These are phyloP conservation scores for Sebastiscus tertius DNA, from an alignment of 2,797 vertebrate species.

Conservation along the genomic window DNA sequence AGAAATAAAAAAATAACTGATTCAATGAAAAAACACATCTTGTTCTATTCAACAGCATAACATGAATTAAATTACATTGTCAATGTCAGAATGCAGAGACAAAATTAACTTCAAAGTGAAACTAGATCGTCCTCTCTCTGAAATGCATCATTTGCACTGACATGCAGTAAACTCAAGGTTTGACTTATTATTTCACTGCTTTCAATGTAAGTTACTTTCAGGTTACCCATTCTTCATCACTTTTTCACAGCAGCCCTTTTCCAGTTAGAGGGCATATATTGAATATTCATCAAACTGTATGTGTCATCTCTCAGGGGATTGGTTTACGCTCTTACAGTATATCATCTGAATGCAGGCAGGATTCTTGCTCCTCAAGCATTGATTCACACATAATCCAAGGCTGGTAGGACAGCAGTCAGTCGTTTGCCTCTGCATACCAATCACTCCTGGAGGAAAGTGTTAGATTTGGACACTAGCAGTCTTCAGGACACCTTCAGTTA, in stretches of 20 bases:
- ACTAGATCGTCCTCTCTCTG: background rate
- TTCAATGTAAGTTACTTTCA: slow-evolving; percentile 26
- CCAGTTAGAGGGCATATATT: slow-evolving; percentile 38
- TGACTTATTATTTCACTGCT: slow-evolving; percentile 31
- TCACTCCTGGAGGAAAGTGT: slow-evolving; percentile 25
- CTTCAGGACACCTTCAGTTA: slow-evolving; percentile 21
- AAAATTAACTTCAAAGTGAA: slow-evolving; percentile 10
- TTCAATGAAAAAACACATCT: background rate
- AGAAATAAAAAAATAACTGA: background rate
- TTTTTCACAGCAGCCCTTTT: slow-evolving; percentile 18
- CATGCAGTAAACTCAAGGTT: background rate
- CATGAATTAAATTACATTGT: background rate
- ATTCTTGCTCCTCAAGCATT: slow-evolving; percentile 61
- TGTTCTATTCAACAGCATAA: background rate
- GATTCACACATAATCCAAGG: slow-evolving; percentile 64
- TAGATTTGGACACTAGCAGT: slow-evolving; percentile 41
- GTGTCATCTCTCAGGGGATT: slow-evolving; percentile 63
- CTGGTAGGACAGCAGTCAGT: slow-evolving; percentile 47
- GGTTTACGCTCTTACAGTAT: slow-evolving; percentile 41
- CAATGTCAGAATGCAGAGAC: background rate
- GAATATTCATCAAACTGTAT: slow-evolving; percentile 68
- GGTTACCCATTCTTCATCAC: slow-evolving; percentile 32
- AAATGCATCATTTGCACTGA: background rate
- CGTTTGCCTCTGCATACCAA: slow-evolving; percentile 57
- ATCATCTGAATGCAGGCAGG: slow-evolving; percentile 65